Evolutionary conservation across 64 coral and sea anemone genomes (phyloP).

Genomic region (Anthopleura sola): DNA sequence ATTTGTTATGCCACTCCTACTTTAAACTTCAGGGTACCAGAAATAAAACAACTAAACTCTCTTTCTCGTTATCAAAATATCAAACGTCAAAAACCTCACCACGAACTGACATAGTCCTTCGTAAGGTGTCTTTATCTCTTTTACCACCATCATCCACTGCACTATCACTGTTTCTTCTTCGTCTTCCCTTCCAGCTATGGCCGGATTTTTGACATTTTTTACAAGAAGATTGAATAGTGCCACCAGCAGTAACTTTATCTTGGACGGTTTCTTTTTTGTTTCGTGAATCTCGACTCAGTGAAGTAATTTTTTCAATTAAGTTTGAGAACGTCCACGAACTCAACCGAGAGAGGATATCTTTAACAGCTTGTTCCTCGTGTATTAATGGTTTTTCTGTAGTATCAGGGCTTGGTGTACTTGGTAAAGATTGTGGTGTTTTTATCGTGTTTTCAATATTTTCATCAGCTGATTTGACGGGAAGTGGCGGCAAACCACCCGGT

Average conservation of each 20-base stretch:
- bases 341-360: constrained; percentile 10
- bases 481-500: constrained; percentile 68
- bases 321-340: constrained; percentile 29
- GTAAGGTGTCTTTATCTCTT: constrained; percentile 9
- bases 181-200: background rate
- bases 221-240: background rate
- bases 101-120: constrained; percentile 34
- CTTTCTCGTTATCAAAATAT: background rate
- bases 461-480: constrained; percentile 12
- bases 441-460: background rate
- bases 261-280: constrained; percentile 11
- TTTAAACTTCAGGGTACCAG: background rate
- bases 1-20: background rate
- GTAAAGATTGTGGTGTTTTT: constrained; percentile 14
- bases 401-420: constrained; percentile 14
- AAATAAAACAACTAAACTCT: background rate
- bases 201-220: background rate
- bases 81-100: constrained; percentile 19
- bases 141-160: background rate
- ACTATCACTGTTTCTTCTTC: constrained; percentile 32
- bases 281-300: background rate
- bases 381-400: background rate
- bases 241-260: background rate
- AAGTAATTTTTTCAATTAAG: constrained; percentile 43
- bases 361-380: constrained; percentile 9